Evolutionary conservation across 2,888 invertebrate species (phyloP), one percentile per base, ranked within the genome.

Genomic region (Heliconius aoede): DNA sequence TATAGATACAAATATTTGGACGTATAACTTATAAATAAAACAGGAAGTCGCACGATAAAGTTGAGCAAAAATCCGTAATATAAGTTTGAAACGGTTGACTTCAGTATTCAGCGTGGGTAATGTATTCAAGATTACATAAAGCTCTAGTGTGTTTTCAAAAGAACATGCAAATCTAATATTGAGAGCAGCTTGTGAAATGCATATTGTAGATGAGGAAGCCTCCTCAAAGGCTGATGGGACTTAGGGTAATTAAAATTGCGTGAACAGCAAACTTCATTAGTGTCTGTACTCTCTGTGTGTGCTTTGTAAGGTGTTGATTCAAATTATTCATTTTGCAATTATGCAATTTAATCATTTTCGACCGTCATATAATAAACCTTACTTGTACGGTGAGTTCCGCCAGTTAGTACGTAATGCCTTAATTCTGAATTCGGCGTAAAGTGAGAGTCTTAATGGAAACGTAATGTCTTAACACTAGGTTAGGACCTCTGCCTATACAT

Each of bases 81-180:
- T 28, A 36, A 62, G 32, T 69, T 51, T 46, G 61, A 75, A 75
- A 30, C 69, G 11, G 61, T 24, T 71, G 30, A 28, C 68, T 74
- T 68, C 72, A 68, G 62, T 62, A 61, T 46, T 46, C 75, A 69
- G 55, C 18, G 58, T 36, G 51, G 36, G 65, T 78, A 76, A 78
- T 78, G 60, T 78, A 78, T 78, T 71, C 76, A 51, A 73, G 60
- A 72, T 78, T 78, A 78, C 76, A 78, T 78, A 78, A 78, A 76
- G 64, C 60, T 76, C 51, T 55, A 55, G 73, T 71, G 67, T 78
- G 61, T 76, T 78, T 78, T 76, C 51, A 78, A 78, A 78, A 73
- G 72, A 72, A 72, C 76, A 76, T 76, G 78, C 72, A 76, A 78
- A 78, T 75, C 55, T 75, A 46, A 73, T 58, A 69, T 73, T 73